Conservation (phyloP, 1,140 invertebrate species). For the Vanessa atalanta region DNA sequence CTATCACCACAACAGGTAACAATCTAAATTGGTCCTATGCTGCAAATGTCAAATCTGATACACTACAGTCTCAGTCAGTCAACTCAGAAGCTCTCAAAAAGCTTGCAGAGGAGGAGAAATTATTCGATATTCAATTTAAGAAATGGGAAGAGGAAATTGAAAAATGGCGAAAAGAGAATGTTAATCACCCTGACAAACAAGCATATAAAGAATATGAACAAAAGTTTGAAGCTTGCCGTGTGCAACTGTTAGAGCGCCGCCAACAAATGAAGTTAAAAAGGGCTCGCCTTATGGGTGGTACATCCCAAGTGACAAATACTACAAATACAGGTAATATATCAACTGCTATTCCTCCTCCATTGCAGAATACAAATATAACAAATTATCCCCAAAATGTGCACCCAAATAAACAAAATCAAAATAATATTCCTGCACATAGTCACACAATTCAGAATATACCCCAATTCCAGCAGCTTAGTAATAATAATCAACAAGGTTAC, state of each 20-base stretch:
- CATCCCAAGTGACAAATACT: constrained; percentile 37
- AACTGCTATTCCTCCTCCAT: constrained; percentile 38
- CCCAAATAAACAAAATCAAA: constrained; percentile 20
- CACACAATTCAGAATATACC: constrained; percentile 39
- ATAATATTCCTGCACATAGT: constrained; percentile 37
- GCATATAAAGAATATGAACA: constrained; percentile 91
- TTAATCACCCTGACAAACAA: constrained; percentile 91
- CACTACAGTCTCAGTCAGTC: constrained; percentile 29
- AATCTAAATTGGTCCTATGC: constrained; percentile 52
- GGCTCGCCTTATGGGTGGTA: constrained; percentile 60
- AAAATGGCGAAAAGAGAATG: constrained; percentile 91
- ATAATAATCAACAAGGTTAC: constrained; percentile 38
- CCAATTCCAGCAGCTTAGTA: constrained; percentile 39
- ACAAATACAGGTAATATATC: constrained; percentile 41
- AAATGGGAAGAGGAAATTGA: constrained; percentile 93
- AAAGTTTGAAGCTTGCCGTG: constrained; percentile 90
- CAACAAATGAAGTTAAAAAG: constrained; percentile 89
- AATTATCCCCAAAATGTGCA: constrained; percentile 37
- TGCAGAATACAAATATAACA: constrained; percentile 42
- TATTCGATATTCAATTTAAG: constrained; percentile 90
- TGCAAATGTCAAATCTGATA: constrained; percentile 34
- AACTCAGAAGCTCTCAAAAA: constrained; percentile 68
- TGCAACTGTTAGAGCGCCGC: constrained; percentile 87
- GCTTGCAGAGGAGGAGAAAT: constrained; percentile 86
- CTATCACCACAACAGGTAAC: constrained; percentile 48